These are phyloP conservation scores for Xestia sexstrigata DNA, from an alignment of 2,888 invertebrate genomes.

Conservation along the genomic window DNA sequence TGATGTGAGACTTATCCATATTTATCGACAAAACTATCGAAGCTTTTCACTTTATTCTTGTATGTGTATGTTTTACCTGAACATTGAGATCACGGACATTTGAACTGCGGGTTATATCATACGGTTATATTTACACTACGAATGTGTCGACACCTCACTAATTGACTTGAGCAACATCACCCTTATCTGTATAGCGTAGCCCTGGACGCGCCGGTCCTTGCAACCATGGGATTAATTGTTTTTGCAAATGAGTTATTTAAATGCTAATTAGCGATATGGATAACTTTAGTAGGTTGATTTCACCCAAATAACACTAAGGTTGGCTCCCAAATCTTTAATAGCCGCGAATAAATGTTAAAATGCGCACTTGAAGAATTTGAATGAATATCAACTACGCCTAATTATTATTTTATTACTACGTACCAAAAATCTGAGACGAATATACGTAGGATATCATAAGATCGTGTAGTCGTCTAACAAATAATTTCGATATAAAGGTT, in stretches of 20 bases:
- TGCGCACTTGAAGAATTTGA: slow-evolving; percentile 40
- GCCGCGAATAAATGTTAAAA: slow-evolving; percentile 23
- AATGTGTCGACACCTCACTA: slow-evolving; percentile 66
- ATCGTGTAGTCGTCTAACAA: slow-evolving; percentile 45
- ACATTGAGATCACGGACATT: slow-evolving; percentile 65
- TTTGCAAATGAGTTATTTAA: slow-evolving; percentile 32
- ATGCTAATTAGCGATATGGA: too few species aligned
- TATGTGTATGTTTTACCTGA: slow-evolving; percentile 27
- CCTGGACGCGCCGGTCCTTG: slow-evolving; percentile 46
- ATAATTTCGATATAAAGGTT: slow-evolving; percentile 43
- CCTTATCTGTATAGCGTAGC: slow-evolving; percentile 44
- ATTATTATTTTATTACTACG: slow-evolving; percentile 51
- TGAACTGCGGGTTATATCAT: slow-evolving; percentile 56
- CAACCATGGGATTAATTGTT: slow-evolving; percentile 32
- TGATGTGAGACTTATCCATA: slow-evolving; percentile 14
- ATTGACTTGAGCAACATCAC: slow-evolving; percentile 81
- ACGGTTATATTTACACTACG: slow-evolving; percentile 59
- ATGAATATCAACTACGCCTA: slow-evolving; percentile 48
- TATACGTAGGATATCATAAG: slow-evolving; percentile 53
- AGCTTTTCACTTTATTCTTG: slow-evolving; percentile 2
- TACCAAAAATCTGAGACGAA: slow-evolving; percentile 56
- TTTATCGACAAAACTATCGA: neutral
- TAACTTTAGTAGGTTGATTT: too few species aligned
- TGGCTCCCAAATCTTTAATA: slow-evolving; percentile 17
- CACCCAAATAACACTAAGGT: slow-evolving; percentile 17